These are phyloP conservation scores for Mechanitis mazaeus DNA, from an alignment of 2,888 invertebrate species.

Conservation along the genomic window DNA sequence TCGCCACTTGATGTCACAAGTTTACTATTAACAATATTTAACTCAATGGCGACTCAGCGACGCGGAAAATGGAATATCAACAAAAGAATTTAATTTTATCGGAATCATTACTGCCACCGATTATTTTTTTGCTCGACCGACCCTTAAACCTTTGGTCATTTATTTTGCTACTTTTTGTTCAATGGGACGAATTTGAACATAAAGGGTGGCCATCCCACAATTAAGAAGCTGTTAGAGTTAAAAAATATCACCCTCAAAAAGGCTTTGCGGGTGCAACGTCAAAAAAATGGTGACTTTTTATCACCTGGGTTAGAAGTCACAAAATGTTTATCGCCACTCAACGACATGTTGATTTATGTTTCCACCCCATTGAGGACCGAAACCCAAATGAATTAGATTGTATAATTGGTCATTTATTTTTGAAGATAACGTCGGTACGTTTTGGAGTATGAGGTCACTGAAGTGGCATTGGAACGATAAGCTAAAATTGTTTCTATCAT, in stretches of 20 bases:
- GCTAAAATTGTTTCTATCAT: constrained; percentile 37
- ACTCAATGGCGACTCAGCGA: constrained; percentile 48
- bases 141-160: constrained; percentile 58
- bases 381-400: constrained; percentile 70
- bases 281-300: constrained; percentile 70
- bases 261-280: constrained; percentile 53
- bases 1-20: constrained; percentile 57
- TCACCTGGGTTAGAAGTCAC: constrained; percentile 74
- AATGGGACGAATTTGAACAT: constrained; percentile 52
- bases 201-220: constrained; percentile 69
- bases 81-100: constrained; percentile 56
- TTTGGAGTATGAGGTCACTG: constrained; percentile 52
- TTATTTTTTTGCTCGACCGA: constrained; percentile 47
- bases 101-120: constrained; percentile 50
- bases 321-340: constrained; percentile 75
- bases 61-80: constrained; percentile 42
- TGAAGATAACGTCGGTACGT: constrained; percentile 59
- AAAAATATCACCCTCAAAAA: constrained; percentile 73
- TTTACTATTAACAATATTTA: constrained; percentile 62
- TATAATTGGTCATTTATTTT: constrained; percentile 76
- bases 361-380: constrained; percentile 60
- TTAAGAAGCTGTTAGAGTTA: constrained; percentile 68
- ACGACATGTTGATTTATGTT: constrained; percentile 72
- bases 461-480: constrained; percentile 49
- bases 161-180: constrained; percentile 65